Evolutionary conservation across 1,140 invertebrate species (phyloP), one percentile per base, ranked within the genome.

Genomic region (Drosophila persimilis): DNA sequence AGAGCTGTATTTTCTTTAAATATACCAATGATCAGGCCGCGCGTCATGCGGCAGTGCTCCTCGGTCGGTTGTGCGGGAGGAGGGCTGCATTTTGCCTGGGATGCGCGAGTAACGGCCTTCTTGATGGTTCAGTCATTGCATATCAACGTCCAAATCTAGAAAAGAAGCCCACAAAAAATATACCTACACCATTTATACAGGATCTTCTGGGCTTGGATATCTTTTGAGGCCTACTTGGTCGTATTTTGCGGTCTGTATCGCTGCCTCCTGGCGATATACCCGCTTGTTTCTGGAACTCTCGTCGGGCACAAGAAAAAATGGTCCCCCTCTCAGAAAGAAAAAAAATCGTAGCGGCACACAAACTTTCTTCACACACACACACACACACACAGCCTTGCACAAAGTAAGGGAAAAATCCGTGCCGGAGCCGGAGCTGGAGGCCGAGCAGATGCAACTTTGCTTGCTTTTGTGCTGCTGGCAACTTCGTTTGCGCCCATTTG

Each of bases 401-500:
- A 39, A 39, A 39, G 53, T 29, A 20, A 56, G 46, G 31, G 35
- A 53, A 56, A 71, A 66, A 75, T 41, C 47, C 45, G 13, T 45
- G 43, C 46, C 44, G 24, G 29, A 64, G 62, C 55, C 41, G 13
- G 1, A 48, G 43, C 43, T 47, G 24, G 29, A 64, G 62, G 55
- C 45, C 20, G 20, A 22, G 39, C 51, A 60, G 29, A 47, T 39
- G 63, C 61, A 80, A 86, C 77, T 86, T 80, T 80, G 61, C 63
- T 60, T 74, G 77, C 72, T 77, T 81, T 83, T 83, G 78, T 77
- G 66, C 64, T 77, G 66, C 70, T 62, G 63, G 63, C 73, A 88
- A 81, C 77, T 86, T 86, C 77, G 83, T 88, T 86, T 86, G 83
- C 67, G 50, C 60, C 69, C 70, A 86, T 86, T 86, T 86, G 70